These are phyloP conservation scores for Pogonomyrmex californicus DNA, from an alignment of 1,140 invertebrate species.

Conservation along the genomic window DNA sequence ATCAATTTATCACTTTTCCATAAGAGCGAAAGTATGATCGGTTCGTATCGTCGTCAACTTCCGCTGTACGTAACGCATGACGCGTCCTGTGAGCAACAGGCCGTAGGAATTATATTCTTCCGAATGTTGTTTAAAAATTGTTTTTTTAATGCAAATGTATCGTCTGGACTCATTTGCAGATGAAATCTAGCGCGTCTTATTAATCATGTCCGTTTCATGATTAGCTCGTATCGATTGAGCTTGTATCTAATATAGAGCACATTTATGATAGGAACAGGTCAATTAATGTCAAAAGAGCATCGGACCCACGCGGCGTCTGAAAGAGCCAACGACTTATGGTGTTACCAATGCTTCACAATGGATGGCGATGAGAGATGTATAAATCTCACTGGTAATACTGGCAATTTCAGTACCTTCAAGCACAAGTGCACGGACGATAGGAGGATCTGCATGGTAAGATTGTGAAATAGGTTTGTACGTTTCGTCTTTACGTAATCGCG, in stretches of 20 bases:
- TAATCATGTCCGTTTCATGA: background rate
- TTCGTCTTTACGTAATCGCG: background rate
- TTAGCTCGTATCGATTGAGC: background rate
- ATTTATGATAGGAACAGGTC: constrained; percentile 75
- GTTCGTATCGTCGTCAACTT: too few species aligned
- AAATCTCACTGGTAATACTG: constrained; percentile 88
- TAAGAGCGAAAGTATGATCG: too few species aligned
- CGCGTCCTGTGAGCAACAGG: too few species aligned
- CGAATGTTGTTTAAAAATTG: too few species aligned
- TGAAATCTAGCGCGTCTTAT: background rate
- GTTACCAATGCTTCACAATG: constrained; percentile 93
- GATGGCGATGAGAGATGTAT: constrained; percentile 90
- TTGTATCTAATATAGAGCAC: background rate
- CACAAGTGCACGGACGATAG: constrained; percentile 92
- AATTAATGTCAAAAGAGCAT: constrained; percentile 89
- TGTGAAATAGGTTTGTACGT: background rate
- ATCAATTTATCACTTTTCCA: too few species aligned
- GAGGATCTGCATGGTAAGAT: constrained; percentile 92
- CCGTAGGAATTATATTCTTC: too few species aligned
- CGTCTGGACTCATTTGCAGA: too few species aligned
- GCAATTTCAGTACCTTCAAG: constrained; percentile 89
- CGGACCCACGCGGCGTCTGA: constrained; percentile 92
- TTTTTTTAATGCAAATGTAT: too few species aligned
- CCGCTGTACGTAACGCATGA: too few species aligned
- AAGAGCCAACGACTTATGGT: constrained; percentile 92